Conservation (phyloP, 2,797 vertebrate species). For the Cryptoprocta ferox region DNA sequence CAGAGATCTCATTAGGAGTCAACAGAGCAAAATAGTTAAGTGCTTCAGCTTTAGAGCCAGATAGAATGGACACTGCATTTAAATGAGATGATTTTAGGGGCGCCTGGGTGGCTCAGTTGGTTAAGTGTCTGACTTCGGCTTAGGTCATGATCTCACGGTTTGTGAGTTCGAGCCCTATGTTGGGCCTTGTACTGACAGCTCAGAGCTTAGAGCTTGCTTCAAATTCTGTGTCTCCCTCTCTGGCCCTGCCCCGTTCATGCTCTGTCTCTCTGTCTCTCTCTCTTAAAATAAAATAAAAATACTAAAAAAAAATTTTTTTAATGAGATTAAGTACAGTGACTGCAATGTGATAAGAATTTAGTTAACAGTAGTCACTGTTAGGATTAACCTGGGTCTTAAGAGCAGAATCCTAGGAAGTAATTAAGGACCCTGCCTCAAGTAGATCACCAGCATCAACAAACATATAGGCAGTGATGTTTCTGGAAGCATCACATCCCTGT, state of each 20-base stretch:
- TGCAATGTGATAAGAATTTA: not conserved
- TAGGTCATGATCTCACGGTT: no score
- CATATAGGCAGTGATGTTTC: not conserved
- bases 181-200: no score
- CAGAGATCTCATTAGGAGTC: constrained; percentile 21
- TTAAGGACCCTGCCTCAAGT: not conserved
- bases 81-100: not conserved
- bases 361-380: not conserved
- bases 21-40: constrained; percentile 45
- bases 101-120: no score
- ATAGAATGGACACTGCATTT: constrained; percentile 32
- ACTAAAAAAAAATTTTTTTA: no score
- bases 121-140: no score
- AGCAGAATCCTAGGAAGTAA: not conserved
- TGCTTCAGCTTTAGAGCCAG: not conserved
- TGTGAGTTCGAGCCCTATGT: no score
- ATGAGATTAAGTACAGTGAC: not conserved
- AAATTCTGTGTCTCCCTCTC: no score
- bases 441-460: not conserved
- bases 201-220: no score
- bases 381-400: not conserved
- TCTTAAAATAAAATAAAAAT: no score
- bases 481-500: not conserved
- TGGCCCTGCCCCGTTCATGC: no score
- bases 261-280: no score